These are phyloP conservation scores for Clarias pachynema DNA, from an alignment of 2,797 vertebrate genomes.

Conservation along the genomic window DNA sequence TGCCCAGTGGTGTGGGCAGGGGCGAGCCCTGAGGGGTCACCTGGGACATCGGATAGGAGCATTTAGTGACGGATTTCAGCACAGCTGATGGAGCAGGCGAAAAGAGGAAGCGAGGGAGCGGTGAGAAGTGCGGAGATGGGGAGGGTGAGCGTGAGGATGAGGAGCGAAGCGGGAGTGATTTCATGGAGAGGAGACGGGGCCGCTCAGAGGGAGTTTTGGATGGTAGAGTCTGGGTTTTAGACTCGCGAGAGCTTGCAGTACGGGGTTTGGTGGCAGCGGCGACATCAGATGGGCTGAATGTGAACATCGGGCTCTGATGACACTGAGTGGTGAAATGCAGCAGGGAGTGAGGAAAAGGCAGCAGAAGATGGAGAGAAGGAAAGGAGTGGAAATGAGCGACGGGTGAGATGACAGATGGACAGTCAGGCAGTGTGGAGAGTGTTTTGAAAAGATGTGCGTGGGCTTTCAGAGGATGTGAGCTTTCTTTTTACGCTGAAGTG, in stretches of 20 bases:
- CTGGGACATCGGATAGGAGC: slow-evolving; percentile 83
- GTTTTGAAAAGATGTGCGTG: slow-evolving; percentile 36
- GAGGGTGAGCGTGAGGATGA: slow-evolving; percentile 82
- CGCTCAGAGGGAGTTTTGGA: slow-evolving; percentile 82
- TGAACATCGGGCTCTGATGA: slow-evolving; percentile 75
- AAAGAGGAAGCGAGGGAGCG: slow-evolving; percentile 81
- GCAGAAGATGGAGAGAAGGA: slow-evolving; percentile 62
- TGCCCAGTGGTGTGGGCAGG: slow-evolving; percentile 88
- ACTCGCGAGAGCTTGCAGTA: slow-evolving; percentile 68
- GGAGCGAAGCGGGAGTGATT: slow-evolving; percentile 82
- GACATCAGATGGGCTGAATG: slow-evolving; percentile 66
- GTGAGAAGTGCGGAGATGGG: slow-evolving; percentile 80
- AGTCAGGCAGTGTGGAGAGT: slow-evolving; percentile 42
- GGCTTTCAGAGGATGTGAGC: slow-evolving; percentile 20
- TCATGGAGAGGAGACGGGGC: slow-evolving; percentile 82
- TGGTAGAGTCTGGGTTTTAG: slow-evolving; percentile 91
- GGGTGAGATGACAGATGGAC: slow-evolving; percentile 54
- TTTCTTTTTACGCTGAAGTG: slow-evolving; percentile 6
- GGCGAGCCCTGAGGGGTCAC: slow-evolving; percentile 88
- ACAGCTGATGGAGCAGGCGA: slow-evolving; percentile 80
- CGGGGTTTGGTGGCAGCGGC: slow-evolving; percentile 63
- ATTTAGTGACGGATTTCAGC: slow-evolving; percentile 85
- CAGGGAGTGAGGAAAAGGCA: slow-evolving; percentile 51
- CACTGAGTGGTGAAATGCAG: slow-evolving; percentile 58
- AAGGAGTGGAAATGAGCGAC: slow-evolving; percentile 68